Evolutionary conservation across 2,797 vertebrate genomes (phyloP), one percentile per base, ranked within the genome.

Genomic region (Micrastur ruficollis): DNA sequence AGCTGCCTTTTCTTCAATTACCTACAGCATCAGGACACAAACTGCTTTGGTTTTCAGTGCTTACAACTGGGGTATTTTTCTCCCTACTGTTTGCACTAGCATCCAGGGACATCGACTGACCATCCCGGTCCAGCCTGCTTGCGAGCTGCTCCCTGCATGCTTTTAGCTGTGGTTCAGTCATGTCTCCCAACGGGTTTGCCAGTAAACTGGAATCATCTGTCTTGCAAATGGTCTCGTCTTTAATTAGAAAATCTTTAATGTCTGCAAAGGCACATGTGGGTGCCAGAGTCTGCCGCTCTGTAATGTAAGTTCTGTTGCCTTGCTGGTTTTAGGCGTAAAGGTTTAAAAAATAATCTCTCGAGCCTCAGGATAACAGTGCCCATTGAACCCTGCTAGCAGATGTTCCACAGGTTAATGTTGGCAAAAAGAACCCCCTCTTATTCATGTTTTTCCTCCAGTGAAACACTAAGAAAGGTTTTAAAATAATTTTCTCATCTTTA

Each of bases 191-290:
- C 2, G 15, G 72, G 52, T 79, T 86, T 81, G 78, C 58, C 89
- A 89, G 75, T 90, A 91, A 91, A 88, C 95, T 91, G 78, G 81
- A 88, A 34, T 95, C 49, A 81, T 95, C 89, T 94, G 91, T 89
- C 61, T 94, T 90, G 56, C 91, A 96, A 97, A 91, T 93, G 81
- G 61, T 58, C 65, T 86, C 29, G 7, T 84, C 86, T 95, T 94
- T 88, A 96, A 89, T 92, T 92, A 95, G 87, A 91, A 91, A 72
- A 91, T 90, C 89, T 97, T 95, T 95, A 90, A 95, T 95, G 91
- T 96, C 84, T 93, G 46, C 31, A 9, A 52, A 95, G 85, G 92
- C 72, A 80, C 91, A 95, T 7, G 25, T 86, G 87, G 72, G 50
- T 93, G 91, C 91, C 96, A 96, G 91, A 95, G 87, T 95, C 91